These are phyloP conservation scores for Lutraria lutraria DNA, from an alignment of 2,888 invertebrate genomes.

Conservation along the genomic window DNA sequence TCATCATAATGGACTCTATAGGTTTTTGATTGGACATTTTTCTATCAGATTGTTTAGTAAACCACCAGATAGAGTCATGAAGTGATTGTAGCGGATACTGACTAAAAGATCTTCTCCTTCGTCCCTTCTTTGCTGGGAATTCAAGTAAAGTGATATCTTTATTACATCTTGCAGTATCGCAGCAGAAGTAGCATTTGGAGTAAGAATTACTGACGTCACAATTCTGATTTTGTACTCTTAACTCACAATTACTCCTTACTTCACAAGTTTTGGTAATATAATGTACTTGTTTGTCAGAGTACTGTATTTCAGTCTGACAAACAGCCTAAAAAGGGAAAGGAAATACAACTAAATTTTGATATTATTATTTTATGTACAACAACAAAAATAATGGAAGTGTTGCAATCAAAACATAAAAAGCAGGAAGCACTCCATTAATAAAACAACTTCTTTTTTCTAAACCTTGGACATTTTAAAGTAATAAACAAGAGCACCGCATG, in stretches of 20 bases:
- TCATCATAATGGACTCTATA: not conserved
- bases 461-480: too few relatives aligned
- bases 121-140: slow-evolving; percentile 50
- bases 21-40: not conserved
- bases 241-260: slow-evolving; percentile 14
- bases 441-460: too few relatives aligned
- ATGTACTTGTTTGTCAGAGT: slow-evolving; percentile 31
- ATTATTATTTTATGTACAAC: too few relatives aligned
- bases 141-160: slow-evolving; percentile 47
- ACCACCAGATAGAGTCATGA: not conserved
- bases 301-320: slow-evolving; percentile 56
- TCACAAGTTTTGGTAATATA: slow-evolving; percentile 57
- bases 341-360: too few relatives aligned
- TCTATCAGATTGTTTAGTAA: not conserved
- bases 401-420: too few relatives aligned
- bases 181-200: slow-evolving; percentile 62
- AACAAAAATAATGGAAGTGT: too few relatives aligned
- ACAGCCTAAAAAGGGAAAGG: slow-evolving; percentile 39
- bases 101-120: slow-evolving; percentile 51
- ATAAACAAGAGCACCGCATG: too few relatives aligned
- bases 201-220: slow-evolving; percentile 27
- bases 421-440: too few relatives aligned
- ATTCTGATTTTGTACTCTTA: not conserved
- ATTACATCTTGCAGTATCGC: slow-evolving; percentile 56
- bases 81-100: not conserved